These are phyloP conservation scores for Leptinotarsa undecemlineata DNA, from an alignment of 1,140 invertebrate species.

Conservation along the genomic window DNA sequence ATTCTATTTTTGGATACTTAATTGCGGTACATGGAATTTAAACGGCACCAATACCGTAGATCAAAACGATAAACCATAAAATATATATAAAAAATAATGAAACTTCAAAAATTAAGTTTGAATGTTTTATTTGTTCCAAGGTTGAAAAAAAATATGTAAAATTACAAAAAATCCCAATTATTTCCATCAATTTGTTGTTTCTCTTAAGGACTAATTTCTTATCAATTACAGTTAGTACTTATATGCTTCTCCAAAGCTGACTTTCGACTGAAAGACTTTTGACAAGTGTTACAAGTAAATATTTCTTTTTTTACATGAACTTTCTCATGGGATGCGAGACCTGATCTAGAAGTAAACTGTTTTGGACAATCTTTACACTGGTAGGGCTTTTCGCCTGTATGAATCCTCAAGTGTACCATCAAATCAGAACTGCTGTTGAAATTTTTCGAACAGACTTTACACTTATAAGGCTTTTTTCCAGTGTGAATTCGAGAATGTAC, in stretches of 20 bases:
- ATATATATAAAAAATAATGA: no score
- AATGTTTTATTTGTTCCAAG: no score
- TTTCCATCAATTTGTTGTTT: no score
- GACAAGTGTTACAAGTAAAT: background rate
- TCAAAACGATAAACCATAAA: no score
- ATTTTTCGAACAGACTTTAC: background rate
- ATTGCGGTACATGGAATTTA: no score
- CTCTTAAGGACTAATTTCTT: no score
- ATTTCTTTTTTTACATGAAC: background rate
- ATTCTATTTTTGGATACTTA: no score
- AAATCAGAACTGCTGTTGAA: background rate
- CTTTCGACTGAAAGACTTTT: background rate
- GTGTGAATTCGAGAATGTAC: background rate
- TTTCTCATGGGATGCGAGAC: background rate
- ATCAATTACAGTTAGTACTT: no score
- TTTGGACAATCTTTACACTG: background rate
- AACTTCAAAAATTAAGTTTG: no score
- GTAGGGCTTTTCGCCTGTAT: background rate
- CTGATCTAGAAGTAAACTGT: background rate
- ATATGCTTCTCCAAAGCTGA: background rate
- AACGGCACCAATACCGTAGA: no score
- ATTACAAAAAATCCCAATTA: no score
- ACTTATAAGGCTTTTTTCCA: background rate
- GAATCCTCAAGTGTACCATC: background rate
- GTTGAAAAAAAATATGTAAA: no score